phyloP scores from a whole-genome alignment of 2,888 invertebrate genomes.

The Argynnis bischoffii region DNA sequence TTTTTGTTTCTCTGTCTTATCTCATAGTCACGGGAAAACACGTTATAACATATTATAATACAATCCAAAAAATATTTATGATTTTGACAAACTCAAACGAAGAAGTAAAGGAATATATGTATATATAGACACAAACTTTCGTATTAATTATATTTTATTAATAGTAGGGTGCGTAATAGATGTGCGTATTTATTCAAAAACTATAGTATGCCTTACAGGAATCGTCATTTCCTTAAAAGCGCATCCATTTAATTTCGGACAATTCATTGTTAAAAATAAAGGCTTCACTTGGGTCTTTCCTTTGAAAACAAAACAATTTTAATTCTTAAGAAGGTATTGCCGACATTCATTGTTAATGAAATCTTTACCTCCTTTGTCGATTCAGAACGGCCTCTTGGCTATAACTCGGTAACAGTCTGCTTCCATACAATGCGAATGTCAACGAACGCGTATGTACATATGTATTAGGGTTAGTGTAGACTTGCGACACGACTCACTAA shows the following conservation, averaged over 20 bases:
- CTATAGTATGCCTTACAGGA: too few species aligned
- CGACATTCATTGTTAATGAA: constrained; percentile 35
- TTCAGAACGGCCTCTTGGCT: constrained; percentile 28
- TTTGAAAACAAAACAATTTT: constrained; percentile 29
- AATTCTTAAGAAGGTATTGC: constrained; percentile 26
- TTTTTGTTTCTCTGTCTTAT: too few species aligned
- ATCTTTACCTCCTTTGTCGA: constrained; percentile 33
- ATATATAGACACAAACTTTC: too few species aligned
- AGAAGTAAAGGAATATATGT: too few species aligned
- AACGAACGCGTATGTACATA: constrained; percentile 37
- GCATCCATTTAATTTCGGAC: neutral
- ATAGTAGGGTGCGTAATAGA: too few species aligned
- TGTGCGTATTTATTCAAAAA: too few species aligned
- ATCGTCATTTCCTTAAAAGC: too few species aligned
- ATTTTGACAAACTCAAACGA: too few species aligned
- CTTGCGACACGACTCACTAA: constrained; percentile 7
- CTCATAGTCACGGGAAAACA: too few species aligned
- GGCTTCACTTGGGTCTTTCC: neutral
- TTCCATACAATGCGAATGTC: constrained; percentile 42
- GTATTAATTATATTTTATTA: too few species aligned
- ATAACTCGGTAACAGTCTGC: constrained; percentile 36
- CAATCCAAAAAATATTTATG: too few species aligned
- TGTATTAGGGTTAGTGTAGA: constrained; percentile 17
- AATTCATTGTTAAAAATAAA: neutral
- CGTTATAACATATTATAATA: too few species aligned